These are phyloP conservation scores for Drosophila parthenogenetica DNA, from an alignment of 2,888 invertebrate species.

Conservation along the genomic window DNA sequence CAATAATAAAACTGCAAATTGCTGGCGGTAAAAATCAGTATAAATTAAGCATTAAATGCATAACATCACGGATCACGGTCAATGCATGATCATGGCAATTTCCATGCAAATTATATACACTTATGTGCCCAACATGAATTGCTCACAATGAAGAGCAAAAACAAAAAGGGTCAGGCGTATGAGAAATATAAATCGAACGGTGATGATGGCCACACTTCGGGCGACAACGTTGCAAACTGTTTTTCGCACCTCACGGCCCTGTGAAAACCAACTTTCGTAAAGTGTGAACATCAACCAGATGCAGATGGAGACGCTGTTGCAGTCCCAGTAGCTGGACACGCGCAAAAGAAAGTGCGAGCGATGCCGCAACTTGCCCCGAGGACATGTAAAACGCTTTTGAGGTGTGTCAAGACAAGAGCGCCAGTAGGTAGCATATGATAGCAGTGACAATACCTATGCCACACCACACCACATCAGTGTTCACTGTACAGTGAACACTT, in stretches of 20 bases:
- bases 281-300: slow-evolving; percentile 74
- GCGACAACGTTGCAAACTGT: slow-evolving; percentile 72
- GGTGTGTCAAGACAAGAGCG: slow-evolving; percentile 64
- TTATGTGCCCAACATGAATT: slow-evolving; percentile 54
- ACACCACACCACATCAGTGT: slow-evolving; percentile 9
- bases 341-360: slow-evolving; percentile 77
- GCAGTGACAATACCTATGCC: slow-evolving; percentile 60
- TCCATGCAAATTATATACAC: slow-evolving; percentile 78
- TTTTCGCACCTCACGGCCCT: slow-evolving; percentile 73
- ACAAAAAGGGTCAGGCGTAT: slow-evolving; percentile 32
- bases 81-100: slow-evolving; percentile 59
- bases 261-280: slow-evolving; percentile 79
- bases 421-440: slow-evolving; percentile 48
- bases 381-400: slow-evolving; percentile 66
- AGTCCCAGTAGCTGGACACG: slow-evolving; percentile 64
- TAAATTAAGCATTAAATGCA: slow-evolving; percentile 76
- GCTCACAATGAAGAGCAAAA: slow-evolving; percentile 29
- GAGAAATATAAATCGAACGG: slow-evolving; percentile 23
- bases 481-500: slow-evolving; percentile 8
- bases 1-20: slow-evolving; percentile 40
- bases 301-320: not conserved
- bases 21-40: slow-evolving; percentile 62
- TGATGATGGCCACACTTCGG: slow-evolving; percentile 76
- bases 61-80: slow-evolving; percentile 59
- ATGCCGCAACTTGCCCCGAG: slow-evolving; percentile 50